Percentiles rank a stretch among this genome's conserved stretches.
phyloP scores from a whole-genome alignment of 2,113 vertebrate species.

The Ginglymostoma cirratum region DNA sequence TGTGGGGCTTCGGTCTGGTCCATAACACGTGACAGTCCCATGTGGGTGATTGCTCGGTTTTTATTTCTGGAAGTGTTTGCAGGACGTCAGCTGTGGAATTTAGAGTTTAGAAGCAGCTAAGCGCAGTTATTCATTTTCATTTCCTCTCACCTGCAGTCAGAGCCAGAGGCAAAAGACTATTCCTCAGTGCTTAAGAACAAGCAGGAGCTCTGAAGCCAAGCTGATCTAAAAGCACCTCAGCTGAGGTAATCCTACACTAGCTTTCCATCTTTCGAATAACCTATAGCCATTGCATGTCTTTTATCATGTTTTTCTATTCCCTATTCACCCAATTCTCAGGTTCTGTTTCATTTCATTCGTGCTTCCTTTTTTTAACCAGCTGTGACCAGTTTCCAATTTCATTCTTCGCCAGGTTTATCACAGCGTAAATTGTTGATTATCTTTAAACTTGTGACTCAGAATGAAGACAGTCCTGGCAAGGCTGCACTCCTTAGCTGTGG shows the following conservation, averaged over 20 bases:
- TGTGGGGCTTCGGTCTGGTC: too few species aligned
- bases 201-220: neutral
- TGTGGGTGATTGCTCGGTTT: neutral
- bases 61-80: neutral
- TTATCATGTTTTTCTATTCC: neutral
- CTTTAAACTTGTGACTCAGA: neutral
- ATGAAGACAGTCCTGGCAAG: neutral
- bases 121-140: neutral
- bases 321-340: neutral
- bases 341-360: neutral
- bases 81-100: neutral
- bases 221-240: neutral
- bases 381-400: neutral
- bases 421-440: neutral
- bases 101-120: neutral
- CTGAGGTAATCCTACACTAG: neutral
- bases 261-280: neutral
- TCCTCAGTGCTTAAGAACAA: neutral
- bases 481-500: neutral
- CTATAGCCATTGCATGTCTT: neutral
- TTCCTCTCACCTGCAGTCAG: slow-evolving; percentile 11
- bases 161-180: neutral
- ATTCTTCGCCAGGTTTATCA: neutral
- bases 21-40: neutral
- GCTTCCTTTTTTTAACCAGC: neutral